Evolutionary conservation across 2,888 invertebrate genomes (phyloP), one percentile per base, ranked within the genome.

Genomic region (Stratiomys singularior): DNA sequence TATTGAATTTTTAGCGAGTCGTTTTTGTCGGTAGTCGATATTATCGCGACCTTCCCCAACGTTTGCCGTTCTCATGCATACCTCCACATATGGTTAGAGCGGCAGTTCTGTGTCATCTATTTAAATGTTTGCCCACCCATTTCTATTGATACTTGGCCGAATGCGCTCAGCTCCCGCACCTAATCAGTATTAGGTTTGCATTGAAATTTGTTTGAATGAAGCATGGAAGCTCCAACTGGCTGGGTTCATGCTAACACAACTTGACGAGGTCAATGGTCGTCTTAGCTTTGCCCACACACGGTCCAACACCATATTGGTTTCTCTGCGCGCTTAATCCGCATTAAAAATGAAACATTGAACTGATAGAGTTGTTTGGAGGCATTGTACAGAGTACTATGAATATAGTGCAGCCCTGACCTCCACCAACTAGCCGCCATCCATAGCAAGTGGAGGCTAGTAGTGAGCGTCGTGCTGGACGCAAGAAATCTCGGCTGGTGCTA

Each of bases 271-370:
- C 69, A 46, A 44, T 46, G 69, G 9, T 47, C 69, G 69, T 69
- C 69, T 69, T 69, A 69, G 69, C 69, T 69, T 69, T 44, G 30
- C n/a, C 18, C 28, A 47, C 21, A 27, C 23, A 21, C 15, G 5
- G 69, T n/a, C 69, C 44, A 46, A 25, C 15, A 69, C n/a, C 69
- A 25, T 69, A 47, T 69, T 69, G 69, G 69, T 69, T 69, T 67
- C 47, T 46, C 69, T 5, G 28, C 25, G 18, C 63, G 66, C n/a
- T 37, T 69, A 69, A 69, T 69, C 69, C 47, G 69, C 47, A 69
- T 69, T 69, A 69, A 69, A 69, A 69, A 69, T 69, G 69, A 69
- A 69, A 47, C 69, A 69, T 69, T 69, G 69, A 69, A 69, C 69
- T 46, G 69, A 69, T 69, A 47, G 18, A 69, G 13, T 66, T 69